phyloP scores from a whole-genome alignment of 2,888 invertebrate genomes.

The Phengaris alcon region DNA sequence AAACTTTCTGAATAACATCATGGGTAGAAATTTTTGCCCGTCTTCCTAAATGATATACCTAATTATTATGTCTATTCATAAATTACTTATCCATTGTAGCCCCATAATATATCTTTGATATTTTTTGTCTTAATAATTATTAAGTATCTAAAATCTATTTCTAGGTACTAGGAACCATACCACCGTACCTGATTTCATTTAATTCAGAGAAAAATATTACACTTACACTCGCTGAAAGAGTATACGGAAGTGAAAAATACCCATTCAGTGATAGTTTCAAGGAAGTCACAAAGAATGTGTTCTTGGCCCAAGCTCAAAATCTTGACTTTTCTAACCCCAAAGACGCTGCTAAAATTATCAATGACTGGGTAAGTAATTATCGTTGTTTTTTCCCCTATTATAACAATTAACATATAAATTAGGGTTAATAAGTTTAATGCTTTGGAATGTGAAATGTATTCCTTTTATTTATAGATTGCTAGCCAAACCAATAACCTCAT shows the following conservation, averaged over 20 bases:
- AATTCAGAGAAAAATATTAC: conserved; percentile 38
- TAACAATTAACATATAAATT: too few relatives aligned
- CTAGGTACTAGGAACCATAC: conserved; percentile 39
- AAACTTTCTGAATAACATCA: too few relatives aligned
- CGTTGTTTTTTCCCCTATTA: too few relatives aligned
- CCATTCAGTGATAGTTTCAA: conserved; percentile 37
- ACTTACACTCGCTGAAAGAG: conserved; percentile 37
- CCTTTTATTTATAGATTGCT: conserved; percentile 34
- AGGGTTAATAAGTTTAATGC: neutral
- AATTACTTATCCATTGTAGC: too few relatives aligned
- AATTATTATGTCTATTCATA: too few relatives aligned
- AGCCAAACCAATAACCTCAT: conserved; percentile 37
- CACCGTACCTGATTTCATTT: conserved; percentile 37
- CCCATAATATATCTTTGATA: neutral
- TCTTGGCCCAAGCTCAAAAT: conserved; percentile 40
- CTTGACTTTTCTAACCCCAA: conserved; percentile 38
- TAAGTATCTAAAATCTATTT: conserved; percentile 24
- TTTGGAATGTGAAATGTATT: neutral
- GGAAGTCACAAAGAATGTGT: conserved; percentile 35
- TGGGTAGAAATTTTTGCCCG: neutral
- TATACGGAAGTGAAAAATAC: conserved; percentile 37
- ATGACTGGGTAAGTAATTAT: conserved; percentile 39
- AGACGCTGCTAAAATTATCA: conserved; percentile 38
- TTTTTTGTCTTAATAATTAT: neutral
- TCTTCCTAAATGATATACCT: neutral